Conservation (phyloP, 2,113 vertebrate genomes). For the Lichenostomus cassidix region DNA sequence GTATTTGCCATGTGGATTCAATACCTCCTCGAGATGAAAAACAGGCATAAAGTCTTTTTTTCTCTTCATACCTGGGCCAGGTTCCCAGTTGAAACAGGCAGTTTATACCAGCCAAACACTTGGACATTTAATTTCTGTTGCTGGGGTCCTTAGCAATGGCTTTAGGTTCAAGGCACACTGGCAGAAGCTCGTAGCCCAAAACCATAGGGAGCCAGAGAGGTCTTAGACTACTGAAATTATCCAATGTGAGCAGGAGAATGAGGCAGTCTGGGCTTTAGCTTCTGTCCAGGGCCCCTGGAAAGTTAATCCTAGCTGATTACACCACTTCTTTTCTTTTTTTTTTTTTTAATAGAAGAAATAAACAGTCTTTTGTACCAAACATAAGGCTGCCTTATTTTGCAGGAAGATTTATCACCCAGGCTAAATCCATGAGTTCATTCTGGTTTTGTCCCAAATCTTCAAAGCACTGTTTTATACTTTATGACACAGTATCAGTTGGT, state of each 20-base stretch:
- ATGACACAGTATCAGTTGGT: not conserved
- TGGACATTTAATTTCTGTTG: not conserved
- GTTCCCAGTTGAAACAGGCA: not conserved
- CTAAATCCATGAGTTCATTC: slow-evolving; percentile 29
- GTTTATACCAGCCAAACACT: not conserved
- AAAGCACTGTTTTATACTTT: not conserved
- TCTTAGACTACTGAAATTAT: not conserved
- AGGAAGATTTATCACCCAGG: slow-evolving; percentile 39
- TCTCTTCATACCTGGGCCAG: not conserved
- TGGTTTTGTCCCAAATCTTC: not conserved
- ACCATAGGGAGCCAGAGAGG: not conserved
- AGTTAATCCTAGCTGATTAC: slow-evolving; percentile 53
- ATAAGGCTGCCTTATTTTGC: slow-evolving; percentile 45
- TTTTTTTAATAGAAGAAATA: slow-evolving; percentile 11
- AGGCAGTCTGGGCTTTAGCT: not conserved
- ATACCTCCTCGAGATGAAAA: not conserved
- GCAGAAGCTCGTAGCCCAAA: not conserved
- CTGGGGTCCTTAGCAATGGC: not conserved
- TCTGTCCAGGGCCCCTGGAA: slow-evolving; percentile 42
- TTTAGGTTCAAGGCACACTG: not conserved
- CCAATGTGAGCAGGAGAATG: not conserved
- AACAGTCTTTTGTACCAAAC: slow-evolving; percentile 50
- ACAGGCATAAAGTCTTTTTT: not conserved
- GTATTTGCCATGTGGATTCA: not conserved
- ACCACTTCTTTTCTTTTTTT: not conserved